Evolutionary conservation across 2,113 vertebrate genomes (phyloP), one percentile per base, ranked within the genome.

Genomic region (Danionella cerebrum): DNA sequence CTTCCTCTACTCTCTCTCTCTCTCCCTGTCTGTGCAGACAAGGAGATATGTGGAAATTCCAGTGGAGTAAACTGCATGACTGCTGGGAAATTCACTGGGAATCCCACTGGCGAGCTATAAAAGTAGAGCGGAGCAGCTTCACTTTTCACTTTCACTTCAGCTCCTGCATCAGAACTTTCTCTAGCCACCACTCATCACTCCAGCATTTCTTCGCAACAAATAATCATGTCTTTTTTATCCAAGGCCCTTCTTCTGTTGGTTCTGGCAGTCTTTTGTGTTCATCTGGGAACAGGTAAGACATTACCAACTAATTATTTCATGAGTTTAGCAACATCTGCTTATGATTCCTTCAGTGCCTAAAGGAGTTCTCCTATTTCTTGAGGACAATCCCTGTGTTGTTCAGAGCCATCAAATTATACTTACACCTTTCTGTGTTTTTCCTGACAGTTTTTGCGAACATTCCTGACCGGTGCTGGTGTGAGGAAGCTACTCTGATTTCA

Each of bases 1-100:
- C 18, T 19, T 24, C 51, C 11, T 25, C 5, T 2, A 5, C 21
- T 18, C 18, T 13, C 51, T 65, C 22, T 2, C 64, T 39, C 25
- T 1, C 10, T 35, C 12, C 2, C 1, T 2, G 21, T 6, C 19
- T 14, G 5, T 45, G 70, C 55, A 1, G 6, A 33, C 24, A 41
- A 6, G 21, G 5, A 29, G 33, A 12, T 14, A 35, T 47, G 77
- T 14, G 82, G 82, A 83, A 84, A 76, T 81, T 85, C 84, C 84
- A 45, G 19, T 27, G 8, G 3, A 47, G 36, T 13, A n/a, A 29
- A 16, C 4, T 41, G 50, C 6, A 2, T 73, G 75, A 45, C 41
- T 86, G 63, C 76, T 76, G 79, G 84, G 84, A 88, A 88, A 63
- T 44, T 39, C 14, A 42, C 72, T 1, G 65, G 66, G 81, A 82